A percentile compares a stretch with the other conserved stretches of the same genome.
phyloP scores from a whole-genome alignment of 30 jellyfish, hydroid and myxozoan genomes.

The Rhopilema esculentum region DNA sequence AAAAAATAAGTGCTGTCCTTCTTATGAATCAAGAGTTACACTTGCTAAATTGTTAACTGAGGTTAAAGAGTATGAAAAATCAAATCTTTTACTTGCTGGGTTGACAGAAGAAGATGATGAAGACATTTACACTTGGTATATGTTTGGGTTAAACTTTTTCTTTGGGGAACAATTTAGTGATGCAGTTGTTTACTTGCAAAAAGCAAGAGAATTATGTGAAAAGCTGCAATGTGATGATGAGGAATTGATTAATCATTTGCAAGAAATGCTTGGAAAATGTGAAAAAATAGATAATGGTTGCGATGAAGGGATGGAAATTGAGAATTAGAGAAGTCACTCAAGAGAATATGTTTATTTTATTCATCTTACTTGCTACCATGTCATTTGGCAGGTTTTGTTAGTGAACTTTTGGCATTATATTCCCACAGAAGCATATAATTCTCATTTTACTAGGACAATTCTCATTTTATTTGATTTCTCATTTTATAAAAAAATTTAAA shows the following conservation, averaged over 20 bases:
- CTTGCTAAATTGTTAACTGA: conserved; percentile 77
- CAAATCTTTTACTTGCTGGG: conserved; percentile 51
- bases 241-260: conserved; percentile 63
- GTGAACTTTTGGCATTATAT: too few relatives aligned
- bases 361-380: too few relatives aligned
- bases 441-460: too few relatives aligned
- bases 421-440: too few relatives aligned
- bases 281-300: conserved; percentile 35
- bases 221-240: conserved; percentile 75
- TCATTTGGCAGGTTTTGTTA: too few relatives aligned
- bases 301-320: conserved; percentile 66
- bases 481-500: too few relatives aligned
- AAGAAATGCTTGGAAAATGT: conserved; percentile 71
- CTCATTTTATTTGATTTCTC: too few relatives aligned
- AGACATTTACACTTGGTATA: conserved; percentile 90
- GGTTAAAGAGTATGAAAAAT: conserved; percentile 67
- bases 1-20: conserved; percentile 3
- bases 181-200: conserved; percentile 69
- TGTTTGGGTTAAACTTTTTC: conserved; percentile 74
- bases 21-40: conserved; percentile 72
- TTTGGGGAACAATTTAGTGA: conserved; percentile 62
- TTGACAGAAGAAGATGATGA: conserved; percentile 88
- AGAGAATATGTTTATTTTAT: neutral
- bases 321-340: conserved; percentile 6
- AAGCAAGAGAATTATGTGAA: conserved; percentile 80